phyloP scores from a whole-genome alignment of 2,888 invertebrate genomes.

The Timema cristinae region DNA sequence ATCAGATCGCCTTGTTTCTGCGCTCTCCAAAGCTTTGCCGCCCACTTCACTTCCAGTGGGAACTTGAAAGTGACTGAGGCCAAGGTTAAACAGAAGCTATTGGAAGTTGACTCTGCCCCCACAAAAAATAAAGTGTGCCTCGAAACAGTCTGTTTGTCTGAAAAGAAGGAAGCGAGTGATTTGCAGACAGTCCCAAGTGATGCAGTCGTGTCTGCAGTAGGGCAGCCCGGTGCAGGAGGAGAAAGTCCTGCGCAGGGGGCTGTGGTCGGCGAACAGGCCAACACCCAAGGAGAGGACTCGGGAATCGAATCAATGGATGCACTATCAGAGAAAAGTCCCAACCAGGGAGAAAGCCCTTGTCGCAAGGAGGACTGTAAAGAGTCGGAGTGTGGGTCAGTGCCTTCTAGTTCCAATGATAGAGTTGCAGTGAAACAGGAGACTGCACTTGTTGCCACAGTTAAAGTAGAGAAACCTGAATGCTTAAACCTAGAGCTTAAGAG shows the following conservation, averaged over 20 bases:
- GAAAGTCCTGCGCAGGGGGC: constrained; percentile 25
- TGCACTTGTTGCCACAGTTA: no score
- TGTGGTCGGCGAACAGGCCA: constrained; percentile 38
- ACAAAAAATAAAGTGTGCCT: constrained; percentile 14
- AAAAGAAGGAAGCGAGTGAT: constrained; percentile 21
- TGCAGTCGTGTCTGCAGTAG: constrained; percentile 9
- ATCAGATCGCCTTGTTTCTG: constrained; percentile 16
- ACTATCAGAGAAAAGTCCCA: constrained; percentile 86
- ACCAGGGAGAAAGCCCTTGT: constrained; percentile 58
- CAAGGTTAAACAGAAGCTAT: constrained; percentile 55
- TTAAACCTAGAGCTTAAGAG: no score
- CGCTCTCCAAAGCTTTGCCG: constrained; percentile 19
- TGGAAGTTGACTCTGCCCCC: constrained; percentile 44
- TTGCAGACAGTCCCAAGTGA: neutral
- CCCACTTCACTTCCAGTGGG: constrained; percentile 42
- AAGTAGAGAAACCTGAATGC: no score
- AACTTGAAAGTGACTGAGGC: constrained; percentile 50
- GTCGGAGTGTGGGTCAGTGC: no score
- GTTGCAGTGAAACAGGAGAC: no score
- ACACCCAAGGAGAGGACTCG: constrained; percentile 75
- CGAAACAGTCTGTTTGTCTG: constrained; percentile 13
- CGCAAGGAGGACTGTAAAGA: constrained; percentile 39
- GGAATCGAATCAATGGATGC: constrained; percentile 93
- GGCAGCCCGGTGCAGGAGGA: neutral
- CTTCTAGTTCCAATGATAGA: no score